Evolutionary conservation across 2,113 vertebrate species (phyloP), one percentile per base, ranked within the genome.

Genomic region (Perca fluviatilis): DNA sequence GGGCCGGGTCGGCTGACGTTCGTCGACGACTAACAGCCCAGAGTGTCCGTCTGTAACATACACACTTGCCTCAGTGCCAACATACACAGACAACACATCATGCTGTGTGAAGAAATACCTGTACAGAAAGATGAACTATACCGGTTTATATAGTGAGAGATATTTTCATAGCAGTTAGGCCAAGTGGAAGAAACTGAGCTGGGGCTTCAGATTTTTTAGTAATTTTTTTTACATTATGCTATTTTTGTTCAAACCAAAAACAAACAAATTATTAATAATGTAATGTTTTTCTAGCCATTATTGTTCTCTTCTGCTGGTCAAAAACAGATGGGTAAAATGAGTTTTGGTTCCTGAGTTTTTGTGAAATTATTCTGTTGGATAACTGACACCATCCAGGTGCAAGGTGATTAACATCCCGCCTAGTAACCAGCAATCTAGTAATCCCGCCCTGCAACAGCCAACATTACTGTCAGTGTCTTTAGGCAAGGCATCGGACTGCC

Each of bases 1-100:
- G 98, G 98, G 0, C 98, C 98, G 0, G 97, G 98, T 8, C 95
- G 98, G 69, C 80, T 99, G 50, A 99, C 97, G 0, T 99, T 99
- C 86, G 92, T 94, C 21, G 98, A 99, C 51, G 98, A 99, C 57
- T 99, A 88, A 98, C 30, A 3, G 10, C 49, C 5, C 1, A 18
- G 0, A 4, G 14, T 19, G 27, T 21, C 36, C 12, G 6, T 23
- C 67, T 46, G n/a, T 9, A 0, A 64, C 73, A 21, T 36, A 64
- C 77, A 81, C 69, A 53, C 49, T 63, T 80, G 79, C 91, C 82
- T 88, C 75, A 80, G 86, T 78, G 86, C 86, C 86, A 58, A 77
- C 77, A 57, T 13, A 62, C 73, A 77, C 9, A 27, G 77, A 49
- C 47, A 19, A n/a, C 51, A 36, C 7, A 21, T 63, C 2, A 2